A percentile compares a stretch with the other conserved stretches of the same genome.
phyloP scores from a whole-genome alignment of 2,888 invertebrate genomes.

The Lacanobia wlatinum region DNA sequence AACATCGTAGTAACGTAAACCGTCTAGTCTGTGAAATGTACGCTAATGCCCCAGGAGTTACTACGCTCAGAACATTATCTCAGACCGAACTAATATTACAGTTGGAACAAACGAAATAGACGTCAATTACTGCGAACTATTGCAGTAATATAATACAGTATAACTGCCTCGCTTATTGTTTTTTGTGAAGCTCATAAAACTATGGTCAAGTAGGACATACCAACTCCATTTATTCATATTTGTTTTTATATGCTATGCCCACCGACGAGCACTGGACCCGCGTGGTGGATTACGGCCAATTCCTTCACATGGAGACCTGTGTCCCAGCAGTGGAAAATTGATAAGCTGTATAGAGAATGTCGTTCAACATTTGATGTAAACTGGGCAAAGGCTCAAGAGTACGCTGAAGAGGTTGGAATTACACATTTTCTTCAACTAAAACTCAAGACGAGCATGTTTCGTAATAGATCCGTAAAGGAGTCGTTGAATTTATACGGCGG shows the following conservation, averaged over 20 bases:
- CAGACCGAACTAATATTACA: neutral
- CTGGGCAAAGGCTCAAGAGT: neutral
- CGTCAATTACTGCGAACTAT: slow-evolving; percentile 12
- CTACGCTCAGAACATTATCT: slow-evolving; percentile 7
- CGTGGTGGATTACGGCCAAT: too few relatives aligned
- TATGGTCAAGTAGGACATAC: neutral
- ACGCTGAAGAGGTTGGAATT: neutral
- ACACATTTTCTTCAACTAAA: neutral
- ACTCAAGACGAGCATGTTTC: slow-evolving; percentile 13
- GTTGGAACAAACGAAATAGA: slow-evolving; percentile 16
- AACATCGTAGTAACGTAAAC: slow-evolving; percentile 14
- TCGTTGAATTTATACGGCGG: slow-evolving; percentile 33
- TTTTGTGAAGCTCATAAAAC: slow-evolving; percentile 32
- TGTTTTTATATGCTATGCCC: too few relatives aligned
- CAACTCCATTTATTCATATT: too few relatives aligned
- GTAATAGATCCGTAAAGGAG: slow-evolving; percentile 29
- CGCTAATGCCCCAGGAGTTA: slow-evolving; percentile 4
- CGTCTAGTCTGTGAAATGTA: slow-evolving; percentile 23
- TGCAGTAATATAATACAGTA: slow-evolving; percentile 5
- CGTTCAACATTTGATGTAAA: neutral
- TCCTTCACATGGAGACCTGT: too few relatives aligned
- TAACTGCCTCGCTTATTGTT: slow-evolving; percentile 13
- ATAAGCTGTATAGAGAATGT: too few relatives aligned
- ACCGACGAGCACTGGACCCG: too few relatives aligned
- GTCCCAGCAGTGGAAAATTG: too few relatives aligned